Evolutionary conservation across 2,113 vertebrate genomes (phyloP), one percentile per base, ranked within the genome.

Genomic region (Monopterus albus): DNA sequence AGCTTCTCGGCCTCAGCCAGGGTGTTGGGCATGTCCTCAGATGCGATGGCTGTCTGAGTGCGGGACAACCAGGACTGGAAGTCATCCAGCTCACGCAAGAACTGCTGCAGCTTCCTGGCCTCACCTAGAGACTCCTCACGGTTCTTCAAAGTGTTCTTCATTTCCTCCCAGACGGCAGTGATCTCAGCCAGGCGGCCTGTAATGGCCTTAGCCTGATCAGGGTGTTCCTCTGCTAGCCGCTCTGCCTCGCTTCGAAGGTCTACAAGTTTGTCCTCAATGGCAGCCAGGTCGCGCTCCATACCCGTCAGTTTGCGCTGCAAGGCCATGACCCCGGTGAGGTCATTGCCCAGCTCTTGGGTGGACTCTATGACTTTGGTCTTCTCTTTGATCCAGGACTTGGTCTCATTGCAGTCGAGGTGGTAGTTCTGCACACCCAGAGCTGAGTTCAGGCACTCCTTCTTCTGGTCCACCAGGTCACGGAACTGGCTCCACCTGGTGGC

Each of bases 281-380:
- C 97, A 0, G 96, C 94, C 72, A 99, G 81, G 87, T 99, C 97
- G 0, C 97, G 93, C 68, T 99, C 97, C 97, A 98, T 99, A 62
- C 96, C 96, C 0, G 96, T 98, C 82, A 99, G 92, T 79, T 98
- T 99, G 67, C 97, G 94, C 86, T 99, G 97, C 81, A 99, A 91
- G 12, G 97, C 96, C 95, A 98, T 98, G 61, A 99, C 97, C 0
- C 97, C 97, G 0, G 96, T 95, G 46, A 99, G 93, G 82, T 99
- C 97, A 0, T 99, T 99, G 59, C 97, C 96, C 87, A 99, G 93
- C 72, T 98, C 97, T 75, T 99, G 97, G 0, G 97, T 99, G 45
- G 97, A 98, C 87, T 99, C 97, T 0, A 99, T 99, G 40, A 99
- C 96, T 91, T 98, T 98, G 91, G 97, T 99, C 92, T 99, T 99